Conservation (phyloP, 2,113 vertebrate genomes). For the Apteryx mantelli region DNA sequence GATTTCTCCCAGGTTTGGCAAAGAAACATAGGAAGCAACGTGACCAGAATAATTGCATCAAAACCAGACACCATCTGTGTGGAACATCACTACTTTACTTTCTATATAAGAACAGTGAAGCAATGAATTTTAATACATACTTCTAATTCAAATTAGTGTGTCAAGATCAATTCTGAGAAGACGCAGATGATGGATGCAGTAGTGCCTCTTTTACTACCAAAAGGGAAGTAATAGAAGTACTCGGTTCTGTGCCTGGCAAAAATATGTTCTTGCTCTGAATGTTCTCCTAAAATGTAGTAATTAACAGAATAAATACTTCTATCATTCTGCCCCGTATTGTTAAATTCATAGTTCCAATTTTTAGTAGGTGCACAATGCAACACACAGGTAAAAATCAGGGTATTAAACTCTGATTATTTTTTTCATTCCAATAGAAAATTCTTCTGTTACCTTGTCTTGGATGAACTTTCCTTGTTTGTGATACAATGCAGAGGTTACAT, state of each 20-base stretch:
- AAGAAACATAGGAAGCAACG: neutral
- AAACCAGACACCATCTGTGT: constrained; percentile 34
- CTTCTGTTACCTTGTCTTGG: neutral
- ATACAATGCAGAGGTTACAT: neutral
- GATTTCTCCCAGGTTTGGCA: neutral
- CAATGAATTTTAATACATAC: neutral
- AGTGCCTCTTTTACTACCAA: neutral
- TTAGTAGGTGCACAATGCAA: neutral
- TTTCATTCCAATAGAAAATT: neutral
- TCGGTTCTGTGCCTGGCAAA: neutral
- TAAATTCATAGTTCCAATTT: neutral
- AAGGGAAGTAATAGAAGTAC: neutral
- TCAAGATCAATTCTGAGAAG: neutral
- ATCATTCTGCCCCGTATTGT: neutral
- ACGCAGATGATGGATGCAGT: neutral
- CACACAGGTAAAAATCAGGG: neutral
- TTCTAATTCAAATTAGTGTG: neutral
- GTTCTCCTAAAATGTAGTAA: neutral
- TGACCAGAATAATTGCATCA: neutral
- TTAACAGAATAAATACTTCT: neutral
- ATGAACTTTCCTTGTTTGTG: neutral
- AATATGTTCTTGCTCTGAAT: neutral
- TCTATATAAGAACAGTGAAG: neutral
- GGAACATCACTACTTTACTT: neutral
- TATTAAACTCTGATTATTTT: neutral